A percentile compares a stretch with the other conserved stretches of the same genome.
These are phyloP conservation scores for Drosophila birchii DNA, from an alignment of 2,888 invertebrate species.

Conservation along the genomic window DNA sequence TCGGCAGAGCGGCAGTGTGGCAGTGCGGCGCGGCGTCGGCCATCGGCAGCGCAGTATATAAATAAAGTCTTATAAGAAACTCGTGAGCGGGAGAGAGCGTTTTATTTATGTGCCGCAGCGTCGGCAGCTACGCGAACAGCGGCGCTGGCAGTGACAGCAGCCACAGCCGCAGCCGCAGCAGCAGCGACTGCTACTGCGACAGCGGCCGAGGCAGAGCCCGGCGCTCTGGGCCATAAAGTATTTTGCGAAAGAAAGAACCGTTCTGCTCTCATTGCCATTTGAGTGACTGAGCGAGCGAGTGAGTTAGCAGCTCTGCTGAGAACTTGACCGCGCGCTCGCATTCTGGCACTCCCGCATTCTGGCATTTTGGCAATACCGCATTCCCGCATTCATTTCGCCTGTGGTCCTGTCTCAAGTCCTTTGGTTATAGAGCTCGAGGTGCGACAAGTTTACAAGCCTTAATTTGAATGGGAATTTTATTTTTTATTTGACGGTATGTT, in stretches of 20 bases:
- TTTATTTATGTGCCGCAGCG: constrained; percentile 47
- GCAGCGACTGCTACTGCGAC: constrained; percentile 5
- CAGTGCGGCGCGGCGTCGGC: constrained; percentile 38
- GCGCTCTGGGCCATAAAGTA: constrained; percentile 64
- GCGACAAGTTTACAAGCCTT: background rate
- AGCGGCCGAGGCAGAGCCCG: constrained; percentile 27
- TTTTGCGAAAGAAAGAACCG: constrained; percentile 50
- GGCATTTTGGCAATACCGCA: constrained; percentile 3
- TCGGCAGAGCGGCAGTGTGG: constrained; percentile 47
- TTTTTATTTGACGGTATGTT: constrained; percentile 17
- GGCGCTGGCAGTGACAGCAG: constrained; percentile 24
- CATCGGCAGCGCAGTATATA: constrained; percentile 71
- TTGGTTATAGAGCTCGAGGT: background rate
- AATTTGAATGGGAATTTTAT: background rate
- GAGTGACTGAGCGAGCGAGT: constrained; percentile 49
- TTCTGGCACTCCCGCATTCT: constrained; percentile 7
- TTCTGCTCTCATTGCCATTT: constrained; percentile 44
- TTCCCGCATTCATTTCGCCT: constrained; percentile 24
- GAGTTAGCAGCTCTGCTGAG: constrained; percentile 31
- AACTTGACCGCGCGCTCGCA: constrained; percentile 20
- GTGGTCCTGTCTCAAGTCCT: constrained; percentile 23
- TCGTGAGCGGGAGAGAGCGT: constrained; percentile 62
- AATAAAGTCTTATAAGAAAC: constrained; percentile 83
- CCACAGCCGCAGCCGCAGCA: background rate
- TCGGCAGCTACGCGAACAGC: constrained; percentile 22